Base-by-base conservation (phyloP, 2,113 vertebrate genomes). In the Calyptommatus sinebrachiatus region DNA sequence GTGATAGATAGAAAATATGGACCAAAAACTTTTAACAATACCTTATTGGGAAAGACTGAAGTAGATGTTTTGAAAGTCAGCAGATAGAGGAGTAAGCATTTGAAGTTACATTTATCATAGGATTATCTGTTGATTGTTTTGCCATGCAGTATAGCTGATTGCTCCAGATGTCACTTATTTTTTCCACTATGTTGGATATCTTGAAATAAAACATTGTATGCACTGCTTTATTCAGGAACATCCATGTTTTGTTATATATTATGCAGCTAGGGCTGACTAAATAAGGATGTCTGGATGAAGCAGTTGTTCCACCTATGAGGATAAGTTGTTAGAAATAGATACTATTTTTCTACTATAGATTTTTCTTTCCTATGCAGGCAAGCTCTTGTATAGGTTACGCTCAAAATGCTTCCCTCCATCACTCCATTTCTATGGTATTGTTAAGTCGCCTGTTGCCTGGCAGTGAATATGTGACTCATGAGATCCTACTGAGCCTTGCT, bases 401-500 rank as follows among this genome's bases (percentile, higher is more conserved):
- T 18, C 91, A 93, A 79, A 91, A 91, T 26, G 91, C 96, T 8
- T 91, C 95, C 0, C 93, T 99, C 45, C 93, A 94, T 92, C 98
- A 99, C 89, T 90, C 93, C 71, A 85, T 97, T 92, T 95, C 96
- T 68, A 91, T 99, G 88, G 92, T 92, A 14, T 88, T 99, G 79
- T 89, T 99, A 72, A 94, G 95, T 61, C 94, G 94, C 89, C 90
- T 99, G 83, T 92, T 99, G 79, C 97, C 98, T 5, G 97, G 98
- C 84, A 98, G 96, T 21, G 98, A 99, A 89, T 90, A 96, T 90
- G 86, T 99, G 78, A 96, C 90, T 63, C 94, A 97, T 0, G 91
- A 97, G 53, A 93, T 99, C 60, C 88, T 99, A 12, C 94, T 96
- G 84, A 91, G 87, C 83, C 88, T 97, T 86, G 90, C 95, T 82